Evolutionary conservation across 1,140 invertebrate genomes (phyloP).

Genomic region (Solenopsis fugax): DNA sequence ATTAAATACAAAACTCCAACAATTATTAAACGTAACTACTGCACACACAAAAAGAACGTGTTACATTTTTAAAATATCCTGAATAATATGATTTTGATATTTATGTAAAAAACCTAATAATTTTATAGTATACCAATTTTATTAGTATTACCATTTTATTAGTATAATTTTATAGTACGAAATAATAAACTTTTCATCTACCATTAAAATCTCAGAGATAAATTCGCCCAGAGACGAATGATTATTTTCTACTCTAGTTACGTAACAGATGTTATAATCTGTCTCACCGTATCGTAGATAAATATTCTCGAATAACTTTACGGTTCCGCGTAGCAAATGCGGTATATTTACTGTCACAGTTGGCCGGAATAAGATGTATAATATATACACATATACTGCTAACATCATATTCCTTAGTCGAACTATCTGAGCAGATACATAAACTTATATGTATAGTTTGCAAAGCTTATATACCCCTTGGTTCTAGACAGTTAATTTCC

Average conservation of each 20-base stretch:
- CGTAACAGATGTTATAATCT: conserved; percentile 28
- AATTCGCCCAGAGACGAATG: neutral
- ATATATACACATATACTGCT: neutral
- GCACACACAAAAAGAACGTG: no score
- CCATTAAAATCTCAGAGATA: conserved; percentile 2
- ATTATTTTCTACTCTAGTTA: conserved; percentile 7
- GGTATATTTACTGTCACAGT: conserved; percentile 5
- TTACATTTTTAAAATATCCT: neutral
- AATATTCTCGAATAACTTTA: conserved; percentile 24
- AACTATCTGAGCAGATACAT: conserved; percentile 1
- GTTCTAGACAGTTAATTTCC: conserved; percentile 38
- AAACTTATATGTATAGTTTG: conserved; percentile 20
- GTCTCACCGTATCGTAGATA: neutral
- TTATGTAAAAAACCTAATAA: neutral
- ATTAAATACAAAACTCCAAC: neutral
- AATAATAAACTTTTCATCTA: neutral
- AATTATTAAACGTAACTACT: neutral
- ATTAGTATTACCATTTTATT: no score
- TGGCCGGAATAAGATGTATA: conserved; percentile 18
- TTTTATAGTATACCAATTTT: no score
- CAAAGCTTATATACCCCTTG: conserved; percentile 15
- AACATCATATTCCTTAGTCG: neutral
- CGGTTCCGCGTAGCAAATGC: neutral
- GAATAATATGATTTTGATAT: neutral
- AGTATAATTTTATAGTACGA: neutral